phyloP scores from a whole-genome alignment of 2,888 invertebrate genomes.

The Amphipyra tragopoginis region DNA sequence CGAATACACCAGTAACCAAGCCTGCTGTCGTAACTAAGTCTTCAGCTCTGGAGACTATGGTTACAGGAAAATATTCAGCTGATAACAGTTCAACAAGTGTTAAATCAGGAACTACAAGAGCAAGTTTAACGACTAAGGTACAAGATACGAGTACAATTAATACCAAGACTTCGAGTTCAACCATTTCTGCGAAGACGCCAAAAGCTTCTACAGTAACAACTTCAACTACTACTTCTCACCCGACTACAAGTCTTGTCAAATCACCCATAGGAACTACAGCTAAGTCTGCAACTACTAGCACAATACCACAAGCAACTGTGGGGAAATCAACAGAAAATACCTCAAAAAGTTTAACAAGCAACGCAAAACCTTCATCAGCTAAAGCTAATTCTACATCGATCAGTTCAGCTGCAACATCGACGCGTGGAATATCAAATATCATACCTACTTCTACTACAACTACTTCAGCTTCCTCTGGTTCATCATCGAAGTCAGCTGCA shows the following conservation, averaged over 20 bases:
- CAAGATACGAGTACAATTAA: conserved; percentile 25
- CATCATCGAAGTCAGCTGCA: conserved; percentile 38
- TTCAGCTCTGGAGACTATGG: conserved; percentile 6
- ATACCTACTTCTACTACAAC: conserved; percentile 20
- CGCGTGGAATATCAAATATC: conserved; percentile 24
- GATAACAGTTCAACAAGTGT: conserved; percentile 38
- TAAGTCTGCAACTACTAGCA: conserved; percentile 20
- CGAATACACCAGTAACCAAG: conserved; percentile 19
- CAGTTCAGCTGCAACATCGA: conserved; percentile 18
- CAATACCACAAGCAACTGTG: conserved; percentile 21
- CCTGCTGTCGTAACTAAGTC: neutral
- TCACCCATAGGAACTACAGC: conserved; percentile 25
- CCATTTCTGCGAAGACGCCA: conserved; percentile 28
- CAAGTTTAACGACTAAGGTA: conserved; percentile 38
- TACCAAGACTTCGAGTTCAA: conserved; percentile 20
- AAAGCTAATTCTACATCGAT: conserved; percentile 15
- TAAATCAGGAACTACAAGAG: conserved; percentile 23
- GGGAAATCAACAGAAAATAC: conserved; percentile 35
- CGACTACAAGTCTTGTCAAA: conserved; percentile 10
- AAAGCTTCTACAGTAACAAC: conserved; percentile 28
- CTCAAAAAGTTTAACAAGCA: conserved; percentile 32
- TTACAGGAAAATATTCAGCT: conserved; percentile 20
- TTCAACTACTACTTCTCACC: conserved; percentile 32
- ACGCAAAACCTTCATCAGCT: conserved; percentile 32
- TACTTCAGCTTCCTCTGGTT: conserved; percentile 12